Percentiles rank a stretch among this genome's conserved stretches.
Evolutionary conservation across 2,797 vertebrate genomes (phyloP).

Genomic region (Girardinus metallicus): DNA sequence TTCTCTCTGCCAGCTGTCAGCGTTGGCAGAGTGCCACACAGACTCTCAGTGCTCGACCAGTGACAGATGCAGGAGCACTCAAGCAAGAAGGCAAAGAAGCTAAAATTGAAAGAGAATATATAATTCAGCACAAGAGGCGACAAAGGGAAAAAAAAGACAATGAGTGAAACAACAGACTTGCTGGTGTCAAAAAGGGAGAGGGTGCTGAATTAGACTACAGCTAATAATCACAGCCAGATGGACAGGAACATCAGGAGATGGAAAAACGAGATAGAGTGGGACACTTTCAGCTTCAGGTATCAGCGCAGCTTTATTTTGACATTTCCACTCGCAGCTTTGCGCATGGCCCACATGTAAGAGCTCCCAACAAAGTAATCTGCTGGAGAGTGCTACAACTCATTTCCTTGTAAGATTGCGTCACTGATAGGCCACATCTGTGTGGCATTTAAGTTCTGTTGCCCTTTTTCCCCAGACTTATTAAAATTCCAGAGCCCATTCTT

Average conservation of each 20-base stretch:
- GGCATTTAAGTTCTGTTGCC: conserved; percentile 64
- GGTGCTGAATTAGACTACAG: conserved; percentile 72
- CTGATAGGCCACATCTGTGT: conserved; percentile 67
- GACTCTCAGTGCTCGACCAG: conserved; percentile 53
- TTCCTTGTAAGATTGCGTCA: conserved; percentile 60
- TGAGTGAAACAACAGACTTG: conserved; percentile 63
- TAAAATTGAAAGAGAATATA: conserved; percentile 25
- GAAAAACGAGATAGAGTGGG: conserved; percentile 69
- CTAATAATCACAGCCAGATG: conserved; percentile 84
- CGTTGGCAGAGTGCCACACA: conserved; percentile 71
- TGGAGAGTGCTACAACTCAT: conserved; percentile 35
- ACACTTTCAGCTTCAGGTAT: conserved; percentile 60
- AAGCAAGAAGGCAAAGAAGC: conserved; percentile 50
- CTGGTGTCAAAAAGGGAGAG: conserved; percentile 71
- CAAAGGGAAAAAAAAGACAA: conserved; percentile 22
- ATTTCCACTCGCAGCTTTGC: conserved; percentile 42
- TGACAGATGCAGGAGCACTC: conserved; percentile 73
- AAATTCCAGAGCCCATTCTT: conserved; percentile 70
- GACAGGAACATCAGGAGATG: conserved; percentile 62
- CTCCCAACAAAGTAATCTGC: conserved; percentile 22
- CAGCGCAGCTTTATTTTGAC: conserved; percentile 61
- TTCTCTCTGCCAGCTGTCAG: conserved; percentile 78
- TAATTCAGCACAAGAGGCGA: not conserved
- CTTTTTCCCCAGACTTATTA: conserved; percentile 54
- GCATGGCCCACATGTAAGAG: conserved; percentile 25